Evolutionary conservation across 1,140 invertebrate genomes (phyloP), one percentile per base, ranked within the genome.

Genomic region (Diachasma alloeum): DNA sequence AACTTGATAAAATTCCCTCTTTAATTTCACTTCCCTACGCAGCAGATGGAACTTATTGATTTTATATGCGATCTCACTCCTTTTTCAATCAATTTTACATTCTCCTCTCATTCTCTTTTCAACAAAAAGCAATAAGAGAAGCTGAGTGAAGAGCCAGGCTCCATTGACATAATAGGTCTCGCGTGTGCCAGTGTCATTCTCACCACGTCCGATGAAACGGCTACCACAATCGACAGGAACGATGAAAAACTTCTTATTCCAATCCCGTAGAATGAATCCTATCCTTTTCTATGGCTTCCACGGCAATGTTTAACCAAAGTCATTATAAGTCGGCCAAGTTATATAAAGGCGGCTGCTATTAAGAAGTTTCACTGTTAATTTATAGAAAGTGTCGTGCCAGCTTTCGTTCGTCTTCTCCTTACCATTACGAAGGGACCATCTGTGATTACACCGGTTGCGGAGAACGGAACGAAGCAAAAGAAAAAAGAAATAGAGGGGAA

Each of bases 341-440:
- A 78, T 26, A 63, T 80, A 76, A 78, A 70, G 46, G 71, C 53
- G 11, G 17, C 22, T 46, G 81, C 76, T 77, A 81, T 81, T 81
- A 83, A 75, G 74, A 81, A 81, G 79, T 83, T 81, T 70, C 39
- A 70, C 69, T 74, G 74, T 81, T 81, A 80, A 83, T 83, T 78
- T 78, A 76, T 81, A 81, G 76, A 81, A 82, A 78, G 73, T 81
- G 77, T 72, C 73, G 22, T 72, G 72, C 72, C 42, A 72, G 68
- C 48, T 44, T 70, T 70, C 68, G 39, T 46, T 22, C 37, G 68
- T 70, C 42, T 70, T 70, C 67, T 70, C 15, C 39, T 24, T 70
- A 70, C 37, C 17, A 70, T 44, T 46, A 44, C 42, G 36, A 70
- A 36, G 36, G 67, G 24, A 69, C 67, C 67, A 69, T 69, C 67